phyloP scores from a whole-genome alignment of 1,140 invertebrate species.

The Samia ricini region DNA sequence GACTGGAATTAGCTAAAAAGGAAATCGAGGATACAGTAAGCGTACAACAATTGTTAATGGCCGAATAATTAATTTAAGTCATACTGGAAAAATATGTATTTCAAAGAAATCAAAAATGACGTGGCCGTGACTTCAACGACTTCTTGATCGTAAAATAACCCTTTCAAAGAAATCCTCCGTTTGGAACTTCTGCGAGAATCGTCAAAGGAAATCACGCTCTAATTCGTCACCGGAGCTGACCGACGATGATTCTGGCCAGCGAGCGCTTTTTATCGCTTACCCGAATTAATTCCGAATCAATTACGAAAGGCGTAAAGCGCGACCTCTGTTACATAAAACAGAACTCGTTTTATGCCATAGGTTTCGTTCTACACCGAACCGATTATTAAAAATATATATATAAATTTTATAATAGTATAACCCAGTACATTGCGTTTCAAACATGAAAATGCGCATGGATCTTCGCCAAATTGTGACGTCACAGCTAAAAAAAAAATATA shows the following conservation, averaged over 20 bases:
- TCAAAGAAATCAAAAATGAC: too few relatives aligned
- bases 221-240: not conserved
- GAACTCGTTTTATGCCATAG: slow-evolving; percentile 12
- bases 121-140: not conserved
- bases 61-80: too few relatives aligned
- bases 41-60: too few relatives aligned
- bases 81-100: too few relatives aligned
- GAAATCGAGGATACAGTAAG: too few relatives aligned
- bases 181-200: not conserved
- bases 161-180: not conserved
- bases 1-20: too few relatives aligned
- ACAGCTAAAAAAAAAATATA: too few relatives aligned
- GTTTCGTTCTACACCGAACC: not conserved
- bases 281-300: slow-evolving; percentile 28
- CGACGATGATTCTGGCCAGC: slow-evolving; percentile 5
- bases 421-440: too few relatives aligned
- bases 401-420: too few relatives aligned
- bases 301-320: slow-evolving; percentile 14
- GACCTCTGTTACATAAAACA: slow-evolving; percentile 24
- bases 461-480: too few relatives aligned
- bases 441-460: too few relatives aligned
- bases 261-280: slow-evolving; percentile 19
- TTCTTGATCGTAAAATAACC: not conserved
- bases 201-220: not conserved
- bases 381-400: not conserved